Percentiles rank a stretch among this genome's conserved stretches.
Conservation (phyloP, 2,888 invertebrate genomes). For the Eurois occulta region DNA sequence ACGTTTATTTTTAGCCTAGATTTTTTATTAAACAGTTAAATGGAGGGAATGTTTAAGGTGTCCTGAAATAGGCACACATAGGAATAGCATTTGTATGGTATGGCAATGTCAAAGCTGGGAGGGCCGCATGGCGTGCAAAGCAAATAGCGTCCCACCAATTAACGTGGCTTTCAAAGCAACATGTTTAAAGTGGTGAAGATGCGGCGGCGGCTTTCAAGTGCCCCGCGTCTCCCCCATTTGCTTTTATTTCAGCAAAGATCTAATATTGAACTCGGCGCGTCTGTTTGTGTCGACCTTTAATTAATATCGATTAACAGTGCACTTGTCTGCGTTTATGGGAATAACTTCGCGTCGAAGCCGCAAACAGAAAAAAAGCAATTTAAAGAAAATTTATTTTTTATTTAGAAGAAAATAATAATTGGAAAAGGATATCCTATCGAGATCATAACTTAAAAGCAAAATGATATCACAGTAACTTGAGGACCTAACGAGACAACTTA, state of each 20-base stretch:
- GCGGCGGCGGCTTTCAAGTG: slow-evolving; percentile 83
- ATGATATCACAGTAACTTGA: slow-evolving; percentile 15
- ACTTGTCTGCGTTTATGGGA: slow-evolving; percentile 26
- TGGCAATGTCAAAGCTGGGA: slow-evolving; percentile 61
- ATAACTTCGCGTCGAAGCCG: slow-evolving; percentile 31
- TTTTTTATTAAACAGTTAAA: slow-evolving; percentile 40
- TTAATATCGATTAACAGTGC: slow-evolving; percentile 52
- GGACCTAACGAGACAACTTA: background rate
- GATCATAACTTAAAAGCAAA: background rate
- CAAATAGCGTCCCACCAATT: slow-evolving; percentile 84
- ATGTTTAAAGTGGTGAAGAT: slow-evolving; percentile 76
- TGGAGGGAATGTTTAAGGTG: slow-evolving; percentile 38
- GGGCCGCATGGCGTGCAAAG: slow-evolving; percentile 71
- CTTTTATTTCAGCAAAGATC: slow-evolving; percentile 81
- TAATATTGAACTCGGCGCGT: slow-evolving; percentile 72
- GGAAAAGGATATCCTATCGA: slow-evolving; percentile 1
- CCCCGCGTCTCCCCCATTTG: slow-evolving; percentile 70
- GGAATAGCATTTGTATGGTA: slow-evolving; percentile 53
- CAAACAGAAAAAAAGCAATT: slow-evolving; percentile 19
- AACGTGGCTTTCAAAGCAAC: slow-evolving; percentile 82
- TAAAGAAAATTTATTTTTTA: too few relatives aligned
- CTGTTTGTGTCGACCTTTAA: slow-evolving; percentile 61
- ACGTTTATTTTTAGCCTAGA: slow-evolving; percentile 52
- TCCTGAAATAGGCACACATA: slow-evolving; percentile 38
- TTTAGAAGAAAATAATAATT: slow-evolving; percentile 6